These are phyloP conservation scores for Philotrypesis tridentata DNA, from an alignment of 1,140 invertebrate genomes.

Conservation along the genomic window DNA sequence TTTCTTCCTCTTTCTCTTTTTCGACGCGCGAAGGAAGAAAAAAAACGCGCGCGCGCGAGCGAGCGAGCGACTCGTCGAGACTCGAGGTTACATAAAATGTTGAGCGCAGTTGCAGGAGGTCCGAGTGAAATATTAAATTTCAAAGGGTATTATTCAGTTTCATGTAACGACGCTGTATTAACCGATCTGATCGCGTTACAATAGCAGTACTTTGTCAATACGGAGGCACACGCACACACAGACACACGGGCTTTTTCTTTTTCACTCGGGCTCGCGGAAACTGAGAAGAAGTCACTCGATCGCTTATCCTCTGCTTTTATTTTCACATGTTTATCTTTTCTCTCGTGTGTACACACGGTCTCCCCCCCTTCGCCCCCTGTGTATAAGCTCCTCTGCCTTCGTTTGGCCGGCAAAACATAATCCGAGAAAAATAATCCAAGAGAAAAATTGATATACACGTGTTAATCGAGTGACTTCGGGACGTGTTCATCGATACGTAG, in stretches of 20 bases:
- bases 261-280: background rate
- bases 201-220: background rate
- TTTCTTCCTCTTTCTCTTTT: too few relatives aligned
- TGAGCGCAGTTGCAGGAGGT: background rate
- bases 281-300: background rate
- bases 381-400: background rate
- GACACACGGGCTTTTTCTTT: background rate
- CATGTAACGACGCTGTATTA: background rate
- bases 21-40: background rate
- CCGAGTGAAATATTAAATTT: background rate
- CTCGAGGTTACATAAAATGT: background rate
- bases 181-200: constrained; percentile 5
- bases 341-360: background rate
- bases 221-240: too few relatives aligned
- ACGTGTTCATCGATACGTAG: too few relatives aligned
- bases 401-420: too few relatives aligned
- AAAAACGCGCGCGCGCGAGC: background rate
- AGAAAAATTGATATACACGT: too few relatives aligned
- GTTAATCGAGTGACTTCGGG: too few relatives aligned
- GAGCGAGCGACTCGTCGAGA: background rate
- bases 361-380: too few relatives aligned
- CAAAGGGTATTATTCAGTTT: background rate
- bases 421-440: too few relatives aligned
- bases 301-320: background rate
- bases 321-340: background rate